Conservation (phyloP, 2,888 invertebrate species). For the Zootermopsis nevadensis region DNA sequence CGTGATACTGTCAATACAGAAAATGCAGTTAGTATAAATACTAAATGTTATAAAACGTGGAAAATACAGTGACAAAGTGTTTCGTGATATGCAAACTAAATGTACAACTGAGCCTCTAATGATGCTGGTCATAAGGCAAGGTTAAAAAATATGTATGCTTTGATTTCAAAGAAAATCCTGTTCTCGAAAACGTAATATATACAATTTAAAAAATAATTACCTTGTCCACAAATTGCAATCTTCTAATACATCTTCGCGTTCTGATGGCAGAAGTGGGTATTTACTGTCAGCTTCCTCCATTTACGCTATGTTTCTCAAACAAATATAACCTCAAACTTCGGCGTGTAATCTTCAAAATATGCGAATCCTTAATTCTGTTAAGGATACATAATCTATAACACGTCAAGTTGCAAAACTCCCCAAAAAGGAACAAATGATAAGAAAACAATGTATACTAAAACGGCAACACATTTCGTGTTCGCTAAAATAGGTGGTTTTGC, state of each 20-base stretch:
- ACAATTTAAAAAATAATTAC: slow-evolving; percentile 52
- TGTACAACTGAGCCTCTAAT: too few relatives aligned
- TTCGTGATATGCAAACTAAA: not conserved
- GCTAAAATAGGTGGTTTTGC: too few relatives aligned
- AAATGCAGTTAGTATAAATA: not conserved
- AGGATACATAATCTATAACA: too few relatives aligned
- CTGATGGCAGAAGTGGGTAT: slow-evolving; percentile 34
- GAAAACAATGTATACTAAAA: too few relatives aligned
- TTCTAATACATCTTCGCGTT: slow-evolving; percentile 60
- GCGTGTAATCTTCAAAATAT: not conserved
- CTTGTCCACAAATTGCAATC: slow-evolving; percentile 62
- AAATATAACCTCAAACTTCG: not conserved
- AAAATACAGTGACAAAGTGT: not conserved
- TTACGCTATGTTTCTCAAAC: not conserved
- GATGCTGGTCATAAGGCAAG: not conserved
- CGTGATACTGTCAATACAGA: too few relatives aligned
- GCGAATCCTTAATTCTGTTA: too few relatives aligned
- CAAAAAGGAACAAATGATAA: too few relatives aligned
- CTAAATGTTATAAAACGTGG: not conserved
- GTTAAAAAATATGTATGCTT: not conserved
- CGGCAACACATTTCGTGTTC: too few relatives aligned
- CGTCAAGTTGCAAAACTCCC: too few relatives aligned
- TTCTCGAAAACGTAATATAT: not conserved
- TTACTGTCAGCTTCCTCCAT: slow-evolving; percentile 43
- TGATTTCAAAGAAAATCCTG: not conserved